Base-by-base conservation (phyloP, 2,113 vertebrate genomes). In the Thamnaconus septentrionalis region DNA sequence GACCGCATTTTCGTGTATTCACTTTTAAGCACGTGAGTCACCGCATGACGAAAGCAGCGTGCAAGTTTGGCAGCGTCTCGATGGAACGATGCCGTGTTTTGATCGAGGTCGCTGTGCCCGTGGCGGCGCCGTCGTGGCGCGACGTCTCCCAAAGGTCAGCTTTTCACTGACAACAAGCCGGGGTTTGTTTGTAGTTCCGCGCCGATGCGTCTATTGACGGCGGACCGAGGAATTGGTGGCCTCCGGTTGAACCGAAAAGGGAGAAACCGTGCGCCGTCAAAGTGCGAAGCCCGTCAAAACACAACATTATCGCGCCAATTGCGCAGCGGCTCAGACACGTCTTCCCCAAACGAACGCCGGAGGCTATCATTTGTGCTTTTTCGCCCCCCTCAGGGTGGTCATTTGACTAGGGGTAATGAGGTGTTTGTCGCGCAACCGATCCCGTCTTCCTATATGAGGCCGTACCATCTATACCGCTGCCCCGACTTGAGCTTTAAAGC, bases 351-450 rank as follows among this genome's bases (percentile, higher is more conserved):
- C 73, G 78, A 82, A 85, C 73, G 79, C 72, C 45, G 63, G 78
- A 82, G 76, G 71, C 78, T 86, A 81, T 86, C 75, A 82, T 86
- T 86, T 79, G 67, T 66, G 69, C 50, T 62, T 57, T 31, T 66
- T 31, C 18, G 18, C 18, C 18, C 18, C 18, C 82, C 80, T 68
- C 75, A 75, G 81, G 85, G 87, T 82, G 86, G 82, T 81, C 79
- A 83, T 86, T 82, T 78, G 43, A 87, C 64, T 69, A n/a, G 59
- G 43, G 79, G 70, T 90, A 88, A 89, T 87, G 83, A 83, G 53
- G 71, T 57, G 84, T 78, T 76, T 79, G 64, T 61, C 49, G 52
- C 57, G 5, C 45, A 2, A 52, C 18, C 52, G 49, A 55, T 69
- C 73, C 64, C 18, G 56, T 65, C 72, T 82, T 61, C 68, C 79